A percentile compares a stretch with the other conserved stretches of the same genome.
Evolutionary conservation across 2,797 vertebrate species (phyloP).

Genomic region (Oryzias dopingdopingensis): DNA sequence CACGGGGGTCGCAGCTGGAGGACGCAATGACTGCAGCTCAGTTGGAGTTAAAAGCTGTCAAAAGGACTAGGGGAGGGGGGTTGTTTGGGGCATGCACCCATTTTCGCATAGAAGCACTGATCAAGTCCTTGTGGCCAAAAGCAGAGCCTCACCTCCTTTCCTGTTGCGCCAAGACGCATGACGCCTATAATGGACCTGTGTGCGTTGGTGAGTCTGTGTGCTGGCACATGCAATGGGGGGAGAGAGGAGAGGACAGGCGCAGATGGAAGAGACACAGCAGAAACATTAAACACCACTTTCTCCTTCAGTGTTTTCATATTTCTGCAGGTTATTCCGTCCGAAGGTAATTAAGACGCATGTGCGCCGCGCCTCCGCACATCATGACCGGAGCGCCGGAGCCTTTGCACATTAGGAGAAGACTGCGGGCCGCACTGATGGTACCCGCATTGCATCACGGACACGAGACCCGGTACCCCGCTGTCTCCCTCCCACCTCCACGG

Average conservation of each 20-base stretch:
- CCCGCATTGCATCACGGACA: constrained; percentile 84
- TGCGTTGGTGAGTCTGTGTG: constrained; percentile 23
- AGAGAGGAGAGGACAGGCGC: background rate
- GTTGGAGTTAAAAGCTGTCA: constrained; percentile 46
- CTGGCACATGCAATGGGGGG: constrained; percentile 19
- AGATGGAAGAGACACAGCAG: constrained; percentile 9
- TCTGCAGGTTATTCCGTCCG: constrained; percentile 38
- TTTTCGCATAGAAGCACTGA: constrained; percentile 36
- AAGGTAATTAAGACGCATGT: constrained; percentile 68
- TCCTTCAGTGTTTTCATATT: constrained; percentile 17
- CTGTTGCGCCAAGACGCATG: constrained; percentile 43
- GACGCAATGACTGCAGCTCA: constrained; percentile 46
- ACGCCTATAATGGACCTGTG: constrained; percentile 40
- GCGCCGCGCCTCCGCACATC: constrained; percentile 50
- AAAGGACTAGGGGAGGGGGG: constrained; percentile 27
- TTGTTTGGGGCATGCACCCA: constrained; percentile 28
- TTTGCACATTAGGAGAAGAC: constrained; percentile 53
- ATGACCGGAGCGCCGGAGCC: constrained; percentile 50
- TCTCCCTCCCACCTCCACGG: constrained; percentile 61
- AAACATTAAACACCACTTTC: constrained; percentile 19
- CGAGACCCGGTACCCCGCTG: constrained; percentile 68
- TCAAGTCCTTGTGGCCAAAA: constrained; percentile 13
- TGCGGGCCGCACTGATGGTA: constrained; percentile 61
- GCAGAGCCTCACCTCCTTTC: constrained; percentile 31
- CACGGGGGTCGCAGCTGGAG: constrained; percentile 56